Conservation (phyloP, 2,113 vertebrate genomes). For the Esox niger region DNA sequence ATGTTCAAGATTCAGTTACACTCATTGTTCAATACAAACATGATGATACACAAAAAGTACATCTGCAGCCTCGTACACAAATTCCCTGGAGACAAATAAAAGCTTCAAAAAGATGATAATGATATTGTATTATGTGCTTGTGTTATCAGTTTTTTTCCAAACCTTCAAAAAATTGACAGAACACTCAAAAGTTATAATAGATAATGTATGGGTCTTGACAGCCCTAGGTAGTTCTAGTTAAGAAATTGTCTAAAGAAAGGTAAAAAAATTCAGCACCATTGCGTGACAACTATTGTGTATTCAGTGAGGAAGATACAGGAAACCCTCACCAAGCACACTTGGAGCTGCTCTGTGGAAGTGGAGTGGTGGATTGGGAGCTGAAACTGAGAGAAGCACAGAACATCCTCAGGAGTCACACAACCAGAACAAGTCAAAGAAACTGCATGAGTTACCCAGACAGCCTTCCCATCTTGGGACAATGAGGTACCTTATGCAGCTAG, state of each 20-base stretch:
- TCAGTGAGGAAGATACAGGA: constrained; percentile 30
- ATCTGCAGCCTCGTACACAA: not conserved
- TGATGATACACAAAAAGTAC: constrained; percentile 2
- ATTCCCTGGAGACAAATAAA: not conserved
- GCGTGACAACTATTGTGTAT: constrained; percentile 32
- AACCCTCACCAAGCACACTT: constrained; percentile 49
- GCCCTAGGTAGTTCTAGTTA: not conserved
- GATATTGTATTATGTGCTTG: constrained; percentile 50
- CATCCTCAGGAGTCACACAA: not conserved
- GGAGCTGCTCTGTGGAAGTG: constrained; percentile 12
- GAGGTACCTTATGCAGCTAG: no score
- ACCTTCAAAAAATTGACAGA: not conserved
- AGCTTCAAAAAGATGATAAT: constrained; percentile 17
- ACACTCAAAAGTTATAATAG: no score
- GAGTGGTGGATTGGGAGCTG: not conserved
- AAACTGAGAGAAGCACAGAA: no score
- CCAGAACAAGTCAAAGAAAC: not conserved
- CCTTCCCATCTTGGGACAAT: not conserved
- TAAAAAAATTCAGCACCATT: constrained; percentile 53
- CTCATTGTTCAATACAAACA: constrained; percentile 37
- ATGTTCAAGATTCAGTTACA: constrained; percentile 14
- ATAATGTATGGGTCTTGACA: not conserved
- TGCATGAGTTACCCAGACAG: not conserved
- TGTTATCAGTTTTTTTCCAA: constrained; percentile 24
- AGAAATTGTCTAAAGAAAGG: constrained; percentile 16